Conservation (phyloP, 2,113 vertebrate genomes). For the Dicrurus megarhynchus region DNA sequence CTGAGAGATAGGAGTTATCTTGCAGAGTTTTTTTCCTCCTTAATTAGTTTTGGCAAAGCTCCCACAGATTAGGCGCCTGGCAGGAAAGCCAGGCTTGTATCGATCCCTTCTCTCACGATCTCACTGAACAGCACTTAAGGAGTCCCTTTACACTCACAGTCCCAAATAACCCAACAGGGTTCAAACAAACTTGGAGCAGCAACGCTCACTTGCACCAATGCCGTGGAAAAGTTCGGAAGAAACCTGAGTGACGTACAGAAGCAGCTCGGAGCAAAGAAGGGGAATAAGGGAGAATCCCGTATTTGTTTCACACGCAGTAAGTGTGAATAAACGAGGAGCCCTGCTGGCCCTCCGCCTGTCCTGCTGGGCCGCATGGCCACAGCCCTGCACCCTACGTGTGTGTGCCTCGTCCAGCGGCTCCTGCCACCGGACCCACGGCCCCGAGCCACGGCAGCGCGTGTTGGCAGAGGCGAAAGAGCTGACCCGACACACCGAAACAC, state of each 20-base stretch:
- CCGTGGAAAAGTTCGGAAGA: not conserved
- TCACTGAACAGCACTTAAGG: not conserved
- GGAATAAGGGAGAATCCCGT: not conserved
- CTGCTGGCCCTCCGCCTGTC: fast-evolving
- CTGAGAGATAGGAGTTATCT: not conserved
- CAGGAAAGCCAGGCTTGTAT: not conserved
- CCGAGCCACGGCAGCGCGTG: fast-evolving
- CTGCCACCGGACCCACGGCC: fast-evolving
- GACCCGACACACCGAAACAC: not conserved
- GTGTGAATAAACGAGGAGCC: not conserved
- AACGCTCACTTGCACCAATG: not conserved
- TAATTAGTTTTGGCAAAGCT: slow-evolving; percentile 8
- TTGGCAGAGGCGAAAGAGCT: fast-evolving
- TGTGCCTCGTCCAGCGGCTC: fast-evolving
- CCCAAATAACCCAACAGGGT: not conserved
- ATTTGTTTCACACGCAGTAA: fast-evolving
- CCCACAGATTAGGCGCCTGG: not conserved
- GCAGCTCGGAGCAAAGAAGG: not conserved
- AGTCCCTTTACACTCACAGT: not conserved
- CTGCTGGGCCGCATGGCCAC: not conserved
- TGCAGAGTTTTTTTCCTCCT: not conserved
- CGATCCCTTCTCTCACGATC: not conserved
- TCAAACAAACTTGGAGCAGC: fast-evolving
- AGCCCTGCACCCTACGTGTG: fast-evolving
- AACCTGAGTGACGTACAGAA: not conserved